phyloP scores from a whole-genome alignment of 2,888 invertebrate genomes.

The Drosophila atroscutellata region DNA sequence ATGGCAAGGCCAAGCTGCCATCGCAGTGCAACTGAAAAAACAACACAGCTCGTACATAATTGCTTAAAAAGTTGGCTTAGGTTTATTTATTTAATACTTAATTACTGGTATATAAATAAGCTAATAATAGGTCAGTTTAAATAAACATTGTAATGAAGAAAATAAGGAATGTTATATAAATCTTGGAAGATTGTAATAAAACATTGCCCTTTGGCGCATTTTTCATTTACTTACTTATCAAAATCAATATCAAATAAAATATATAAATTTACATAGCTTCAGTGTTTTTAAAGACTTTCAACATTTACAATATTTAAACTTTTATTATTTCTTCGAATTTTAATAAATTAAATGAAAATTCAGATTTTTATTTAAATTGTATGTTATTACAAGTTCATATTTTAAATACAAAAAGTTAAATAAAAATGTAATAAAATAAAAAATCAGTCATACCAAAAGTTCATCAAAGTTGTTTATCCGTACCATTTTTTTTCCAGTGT shows the following conservation, averaged over 20 bases:
- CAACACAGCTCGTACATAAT: constrained; percentile 12
- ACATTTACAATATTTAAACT: not conserved
- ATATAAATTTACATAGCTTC: not conserved
- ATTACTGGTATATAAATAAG: not conserved
- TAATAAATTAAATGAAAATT: not conserved
- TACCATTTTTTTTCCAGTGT: not conserved
- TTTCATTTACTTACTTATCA: not conserved
- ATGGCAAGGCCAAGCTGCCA: constrained; percentile 29
- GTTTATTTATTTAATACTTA: not conserved
- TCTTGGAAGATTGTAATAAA: not conserved
- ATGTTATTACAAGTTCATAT: too few species aligned
- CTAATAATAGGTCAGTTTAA: not conserved
- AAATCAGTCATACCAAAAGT: not conserved
- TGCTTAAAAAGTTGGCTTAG: not conserved
- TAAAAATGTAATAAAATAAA: not conserved
- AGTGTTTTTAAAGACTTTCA: not conserved
- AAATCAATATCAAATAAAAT: not conserved
- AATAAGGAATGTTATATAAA: not conserved
- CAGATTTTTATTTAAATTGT: too few species aligned
- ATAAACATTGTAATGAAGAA: not conserved
- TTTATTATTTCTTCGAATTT: not conserved
- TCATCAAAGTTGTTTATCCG: too few species aligned
- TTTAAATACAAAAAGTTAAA: not conserved
- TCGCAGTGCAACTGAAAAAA: constrained; percentile 1
- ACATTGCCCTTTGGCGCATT: not conserved